These are phyloP conservation scores for Euwallacea similis DNA, from an alignment of 1,140 invertebrate species.

Conservation along the genomic window DNA sequence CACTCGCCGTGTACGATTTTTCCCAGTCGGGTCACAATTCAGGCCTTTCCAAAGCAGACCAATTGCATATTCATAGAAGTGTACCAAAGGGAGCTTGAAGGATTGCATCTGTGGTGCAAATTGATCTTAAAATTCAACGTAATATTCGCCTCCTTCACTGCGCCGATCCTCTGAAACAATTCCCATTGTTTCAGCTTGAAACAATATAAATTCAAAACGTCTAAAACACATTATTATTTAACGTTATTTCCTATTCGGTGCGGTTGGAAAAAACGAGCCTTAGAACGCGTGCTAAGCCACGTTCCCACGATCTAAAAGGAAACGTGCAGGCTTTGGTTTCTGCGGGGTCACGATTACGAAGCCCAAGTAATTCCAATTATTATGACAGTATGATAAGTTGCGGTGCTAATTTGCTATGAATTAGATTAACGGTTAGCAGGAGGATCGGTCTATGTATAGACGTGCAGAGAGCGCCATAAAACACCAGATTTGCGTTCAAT, in stretches of 20 bases:
- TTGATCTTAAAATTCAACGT: not conserved
- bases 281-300: conserved; percentile 22
- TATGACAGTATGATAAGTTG: conserved; percentile 3
- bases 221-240: conserved; percentile 1
- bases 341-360: conserved; percentile 5
- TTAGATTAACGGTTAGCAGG: not conserved
- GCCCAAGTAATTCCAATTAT: not conserved
- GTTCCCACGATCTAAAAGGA: conserved; percentile 14
- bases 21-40: too few species aligned
- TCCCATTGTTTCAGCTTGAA: not conserved
- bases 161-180: not conserved
- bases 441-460: too few species aligned
- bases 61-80: not conserved
- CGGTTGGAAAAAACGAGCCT: not conserved
- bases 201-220: not conserved
- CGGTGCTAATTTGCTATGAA: not conserved
- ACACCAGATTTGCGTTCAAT: too few species aligned
- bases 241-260: not conserved
- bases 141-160: too few species aligned
- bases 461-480: too few species aligned
- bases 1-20: too few species aligned
- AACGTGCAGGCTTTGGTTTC: conserved; percentile 4
- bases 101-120: not conserved
- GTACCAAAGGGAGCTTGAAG: not conserved
- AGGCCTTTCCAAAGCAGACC: too few species aligned